Evolutionary conservation across 2,797 vertebrate genomes (phyloP).

Genomic region (Muscicapa striata): DNA sequence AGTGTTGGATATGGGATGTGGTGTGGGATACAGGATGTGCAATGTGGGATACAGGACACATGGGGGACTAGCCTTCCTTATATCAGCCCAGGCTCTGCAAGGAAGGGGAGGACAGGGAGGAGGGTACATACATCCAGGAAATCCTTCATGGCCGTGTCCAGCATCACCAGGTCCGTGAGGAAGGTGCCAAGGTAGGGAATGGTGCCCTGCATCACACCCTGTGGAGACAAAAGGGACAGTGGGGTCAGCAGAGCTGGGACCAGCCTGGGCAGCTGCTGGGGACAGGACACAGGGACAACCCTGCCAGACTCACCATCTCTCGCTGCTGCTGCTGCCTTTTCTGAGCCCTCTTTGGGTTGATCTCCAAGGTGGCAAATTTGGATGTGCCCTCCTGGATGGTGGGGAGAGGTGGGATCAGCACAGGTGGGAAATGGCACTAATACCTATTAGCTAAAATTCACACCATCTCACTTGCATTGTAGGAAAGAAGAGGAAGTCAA

Average conservation of each 20-base stretch:
- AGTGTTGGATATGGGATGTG: background rate
- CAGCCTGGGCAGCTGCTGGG: background rate
- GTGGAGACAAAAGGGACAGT: background rate
- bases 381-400: conserved; percentile 90
- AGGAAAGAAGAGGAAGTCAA: background rate
- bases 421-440: background rate
- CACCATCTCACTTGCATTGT: background rate
- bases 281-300: background rate
- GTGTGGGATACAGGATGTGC: background rate
- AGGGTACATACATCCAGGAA: conserved; percentile 86
- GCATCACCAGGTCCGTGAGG: conserved; percentile 96
- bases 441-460: background rate
- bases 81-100: background rate
- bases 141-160: conserved; percentile 98
- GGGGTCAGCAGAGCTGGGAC: background rate
- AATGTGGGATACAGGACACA: background rate
- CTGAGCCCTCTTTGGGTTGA: conserved; percentile 92
- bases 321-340: conserved; percentile 92
- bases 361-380: conserved; percentile 94
- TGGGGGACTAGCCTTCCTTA: background rate
- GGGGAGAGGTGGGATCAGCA: background rate
- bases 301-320: conserved; percentile 83
- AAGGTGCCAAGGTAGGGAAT: conserved; percentile 96
- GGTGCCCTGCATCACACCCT: conserved; percentile 96
- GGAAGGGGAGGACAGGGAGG: background rate